Evolutionary conservation across 1,140 invertebrate species (phyloP).

Genomic region (Cydia strobilella): DNA sequence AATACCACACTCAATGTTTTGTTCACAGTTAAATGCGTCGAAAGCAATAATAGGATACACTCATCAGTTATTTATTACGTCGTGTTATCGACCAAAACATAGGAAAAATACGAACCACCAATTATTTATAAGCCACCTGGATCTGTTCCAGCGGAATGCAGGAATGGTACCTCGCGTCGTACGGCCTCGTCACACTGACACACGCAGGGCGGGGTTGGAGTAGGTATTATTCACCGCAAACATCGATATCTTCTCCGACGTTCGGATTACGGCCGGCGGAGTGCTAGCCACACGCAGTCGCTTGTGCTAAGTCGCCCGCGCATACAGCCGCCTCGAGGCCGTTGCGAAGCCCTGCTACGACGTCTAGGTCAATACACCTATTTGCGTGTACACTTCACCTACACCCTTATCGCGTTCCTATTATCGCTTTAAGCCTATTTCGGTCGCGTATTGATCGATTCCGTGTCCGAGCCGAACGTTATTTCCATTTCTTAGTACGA

Average conservation of each 20-base stretch:
- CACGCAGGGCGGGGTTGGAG: slow-evolving; percentile 41
- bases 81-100: slow-evolving; percentile 20
- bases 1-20: slow-evolving; percentile 12
- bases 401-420: slow-evolving; percentile 68
- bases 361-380: slow-evolving; percentile 74
- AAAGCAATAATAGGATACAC: slow-evolving; percentile 12
- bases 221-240: slow-evolving; percentile 69
- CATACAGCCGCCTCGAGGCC: slow-evolving; percentile 66
- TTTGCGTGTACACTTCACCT: slow-evolving; percentile 65
- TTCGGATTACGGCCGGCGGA: slow-evolving; percentile 69
- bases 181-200: slow-evolving; percentile 35
- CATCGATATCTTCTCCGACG: slow-evolving; percentile 69
- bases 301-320: slow-evolving; percentile 67
- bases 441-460: slow-evolving; percentile 69
- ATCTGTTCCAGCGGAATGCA: slow-evolving; percentile 62
- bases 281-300: slow-evolving; percentile 68
- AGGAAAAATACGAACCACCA: slow-evolving; percentile 26
- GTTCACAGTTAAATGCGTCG: slow-evolving; percentile 11
- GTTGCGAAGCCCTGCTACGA: slow-evolving; percentile 67
- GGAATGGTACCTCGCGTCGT: slow-evolving; percentile 40
- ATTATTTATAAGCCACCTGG: slow-evolving; percentile 56
- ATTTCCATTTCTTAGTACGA: slow-evolving; percentile 67
- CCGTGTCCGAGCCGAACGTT: slow-evolving; percentile 49
- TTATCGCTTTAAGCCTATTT: slow-evolving; percentile 78
- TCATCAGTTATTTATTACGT: slow-evolving; percentile 9